phyloP scores from a whole-genome alignment of 2,797 vertebrate species.

The Astyanax mexicanus region DNA sequence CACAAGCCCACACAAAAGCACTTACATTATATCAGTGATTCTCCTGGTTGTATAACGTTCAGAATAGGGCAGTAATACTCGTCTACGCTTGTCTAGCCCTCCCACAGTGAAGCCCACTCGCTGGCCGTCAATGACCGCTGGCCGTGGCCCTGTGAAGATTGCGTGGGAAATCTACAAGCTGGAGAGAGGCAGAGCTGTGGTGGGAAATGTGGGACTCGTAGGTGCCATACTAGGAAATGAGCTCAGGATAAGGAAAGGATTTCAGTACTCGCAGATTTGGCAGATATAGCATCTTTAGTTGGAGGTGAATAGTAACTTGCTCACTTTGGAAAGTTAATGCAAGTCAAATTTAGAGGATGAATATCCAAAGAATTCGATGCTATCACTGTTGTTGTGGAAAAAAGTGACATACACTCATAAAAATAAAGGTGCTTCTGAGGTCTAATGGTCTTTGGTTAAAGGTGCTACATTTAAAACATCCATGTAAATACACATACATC shows the following conservation, averaged over 20 bases:
- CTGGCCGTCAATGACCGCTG: conserved; percentile 17
- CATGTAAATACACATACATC: no score
- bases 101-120: conserved; percentile 40
- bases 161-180: conserved; percentile 15
- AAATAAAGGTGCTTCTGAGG: no score
- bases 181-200: not conserved
- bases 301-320: not conserved
- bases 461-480: no score
- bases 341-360: no score
- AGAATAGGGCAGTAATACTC: conserved; percentile 31
- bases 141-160: conserved; percentile 15
- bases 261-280: not conserved
- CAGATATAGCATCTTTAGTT: no score
- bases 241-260: not conserved
- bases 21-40: conserved; percentile 35
- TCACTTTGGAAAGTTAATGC: not conserved
- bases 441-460: no score
- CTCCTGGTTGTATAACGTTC: conserved; percentile 46
- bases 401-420: no score
- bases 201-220: not conserved
- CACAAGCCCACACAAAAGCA: conserved; percentile 35
- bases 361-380: not conserved
- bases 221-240: not conserved
- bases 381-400: no score
- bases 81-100: conserved; percentile 38